phyloP scores from a whole-genome alignment of 2,113 vertebrate species.

The Uropsilus gracilis region DNA sequence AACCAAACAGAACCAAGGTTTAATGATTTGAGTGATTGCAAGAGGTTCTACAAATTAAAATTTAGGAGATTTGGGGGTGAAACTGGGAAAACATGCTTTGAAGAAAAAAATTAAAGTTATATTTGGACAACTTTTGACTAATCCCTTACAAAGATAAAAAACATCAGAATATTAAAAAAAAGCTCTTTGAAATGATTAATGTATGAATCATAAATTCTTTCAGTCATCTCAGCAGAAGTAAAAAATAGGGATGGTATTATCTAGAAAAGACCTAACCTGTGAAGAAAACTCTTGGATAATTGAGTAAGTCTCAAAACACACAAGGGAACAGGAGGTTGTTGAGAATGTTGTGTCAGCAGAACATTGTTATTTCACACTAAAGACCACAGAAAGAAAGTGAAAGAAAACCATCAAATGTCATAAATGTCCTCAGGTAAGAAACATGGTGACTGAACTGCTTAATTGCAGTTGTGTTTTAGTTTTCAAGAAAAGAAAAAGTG shows the following conservation, averaged over 20 bases:
- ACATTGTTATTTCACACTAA: neutral
- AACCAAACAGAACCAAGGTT: neutral
- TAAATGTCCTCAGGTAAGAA: neutral
- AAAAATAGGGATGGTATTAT: neutral
- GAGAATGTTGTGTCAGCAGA: neutral
- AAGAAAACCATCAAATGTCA: neutral
- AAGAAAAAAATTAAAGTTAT: neutral
- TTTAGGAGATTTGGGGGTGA: neutral
- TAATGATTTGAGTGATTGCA: neutral
- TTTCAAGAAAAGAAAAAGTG: neutral
- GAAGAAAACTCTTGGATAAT: neutral
- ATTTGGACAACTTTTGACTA: neutral
- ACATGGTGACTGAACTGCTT: neutral
- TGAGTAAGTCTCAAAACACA: neutral
- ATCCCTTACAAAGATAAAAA: neutral
- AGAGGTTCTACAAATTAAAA: neutral
- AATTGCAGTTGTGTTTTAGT: neutral
- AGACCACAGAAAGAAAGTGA: neutral
- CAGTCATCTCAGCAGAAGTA: neutral
- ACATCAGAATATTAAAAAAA: neutral
- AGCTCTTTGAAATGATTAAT: constrained; percentile 10
- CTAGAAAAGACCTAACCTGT: neutral
- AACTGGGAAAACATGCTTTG: neutral
- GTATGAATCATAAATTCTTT: neutral
- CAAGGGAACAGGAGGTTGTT: neutral